A percentile compares a stretch with the other conserved stretches of the same genome.
Conservation (phyloP, 2,797 vertebrate genomes). For the Acropternis orthonyx region DNA sequence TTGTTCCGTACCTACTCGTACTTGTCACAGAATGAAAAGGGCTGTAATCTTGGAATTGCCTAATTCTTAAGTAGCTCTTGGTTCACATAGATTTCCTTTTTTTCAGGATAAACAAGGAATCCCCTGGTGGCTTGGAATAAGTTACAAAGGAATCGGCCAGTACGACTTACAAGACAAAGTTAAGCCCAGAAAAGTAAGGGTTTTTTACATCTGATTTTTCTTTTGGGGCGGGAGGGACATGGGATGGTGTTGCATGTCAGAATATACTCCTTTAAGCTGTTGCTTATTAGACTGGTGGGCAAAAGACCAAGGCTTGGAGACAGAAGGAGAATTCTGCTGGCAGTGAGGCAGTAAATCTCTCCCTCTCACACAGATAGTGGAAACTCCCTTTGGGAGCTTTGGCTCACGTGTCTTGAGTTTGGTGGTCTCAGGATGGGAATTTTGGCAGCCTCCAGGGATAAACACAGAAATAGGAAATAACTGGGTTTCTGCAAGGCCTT, state of each 20-base stretch:
- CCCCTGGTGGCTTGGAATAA: slow-evolving; percentile 98
- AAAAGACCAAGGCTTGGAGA: neutral
- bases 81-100: slow-evolving; percentile 26
- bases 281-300: neutral
- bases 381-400: neutral
- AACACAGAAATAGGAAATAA: neutral
- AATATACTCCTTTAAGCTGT: neutral
- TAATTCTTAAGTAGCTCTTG: neutral
- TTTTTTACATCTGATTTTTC: neutral
- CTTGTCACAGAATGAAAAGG: slow-evolving; percentile 14
- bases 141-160: slow-evolving; percentile 97
- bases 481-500: neutral
- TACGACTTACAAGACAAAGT: slow-evolving; percentile 96
- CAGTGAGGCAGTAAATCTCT: neutral
- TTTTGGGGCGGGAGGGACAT: neutral
- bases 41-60: neutral
- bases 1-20: neutral
- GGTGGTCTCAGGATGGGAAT: neutral
- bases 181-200: slow-evolving; percentile 93
- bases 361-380: neutral
- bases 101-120: slow-evolving; percentile 96
- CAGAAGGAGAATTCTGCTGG: neutral
- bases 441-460: neutral
- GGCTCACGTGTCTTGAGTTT: neutral
- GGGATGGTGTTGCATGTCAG: neutral